Conservation (phyloP, 2,888 invertebrate genomes). For the Mesoligia furuncula region DNA sequence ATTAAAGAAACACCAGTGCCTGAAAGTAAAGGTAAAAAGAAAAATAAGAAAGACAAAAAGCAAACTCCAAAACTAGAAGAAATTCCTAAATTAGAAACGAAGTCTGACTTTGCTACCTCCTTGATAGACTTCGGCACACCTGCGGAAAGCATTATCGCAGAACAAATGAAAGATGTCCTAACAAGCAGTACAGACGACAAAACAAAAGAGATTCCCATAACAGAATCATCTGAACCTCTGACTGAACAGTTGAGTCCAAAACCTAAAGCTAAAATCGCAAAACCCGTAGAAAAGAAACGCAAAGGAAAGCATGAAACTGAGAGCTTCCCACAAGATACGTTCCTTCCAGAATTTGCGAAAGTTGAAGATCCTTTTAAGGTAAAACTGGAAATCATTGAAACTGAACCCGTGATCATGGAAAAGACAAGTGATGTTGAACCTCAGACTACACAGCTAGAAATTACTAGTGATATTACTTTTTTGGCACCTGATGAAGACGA, state of each 20-base stretch:
- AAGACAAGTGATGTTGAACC: neutral
- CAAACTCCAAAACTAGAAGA: conserved; percentile 51
- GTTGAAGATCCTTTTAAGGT: conserved; percentile 15
- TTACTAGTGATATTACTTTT: conserved; percentile 19
- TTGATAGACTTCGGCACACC: conserved; percentile 19
- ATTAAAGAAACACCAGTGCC: conserved; percentile 19
- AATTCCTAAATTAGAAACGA: conserved; percentile 19
- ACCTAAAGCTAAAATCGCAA: conserved; percentile 81
- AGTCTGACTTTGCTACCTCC: conserved; percentile 12
- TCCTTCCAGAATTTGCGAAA: conserved; percentile 17
- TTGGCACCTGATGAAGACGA: conserved; percentile 40
- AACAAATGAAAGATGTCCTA: conserved; percentile 10
- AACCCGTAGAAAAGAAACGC: conserved; percentile 82
- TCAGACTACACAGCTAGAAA: neutral
- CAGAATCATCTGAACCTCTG: conserved; percentile 13
- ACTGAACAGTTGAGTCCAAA: conserved; percentile 67
- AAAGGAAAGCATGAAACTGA: conserved; percentile 69
- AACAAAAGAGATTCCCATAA: conserved; percentile 9
- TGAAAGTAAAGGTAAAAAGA: conserved; percentile 67
- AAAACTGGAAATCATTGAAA: conserved; percentile 20
- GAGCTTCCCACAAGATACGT: conserved; percentile 20
- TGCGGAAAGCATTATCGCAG: neutral
- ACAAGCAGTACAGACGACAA: conserved; percentile 32
- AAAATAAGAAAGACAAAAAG: conserved; percentile 71
- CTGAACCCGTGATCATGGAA: neutral